Percentiles rank a stretch among this genome's conserved stretches.
phyloP scores from a whole-genome alignment of 2,888 invertebrate species.

The Norana najaformis region DNA sequence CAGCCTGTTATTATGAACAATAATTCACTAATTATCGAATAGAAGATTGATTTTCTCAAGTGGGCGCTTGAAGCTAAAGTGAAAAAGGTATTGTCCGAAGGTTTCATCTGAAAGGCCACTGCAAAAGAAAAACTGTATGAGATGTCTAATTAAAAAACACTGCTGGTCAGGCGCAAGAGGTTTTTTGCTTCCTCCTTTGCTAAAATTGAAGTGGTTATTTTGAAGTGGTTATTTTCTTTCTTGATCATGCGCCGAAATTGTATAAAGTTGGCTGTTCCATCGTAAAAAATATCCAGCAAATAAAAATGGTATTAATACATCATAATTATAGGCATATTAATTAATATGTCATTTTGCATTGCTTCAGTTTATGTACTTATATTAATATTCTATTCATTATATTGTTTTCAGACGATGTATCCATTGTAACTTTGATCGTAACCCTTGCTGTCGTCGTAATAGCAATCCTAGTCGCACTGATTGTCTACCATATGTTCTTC shows the following conservation, averaged over 20 bases:
- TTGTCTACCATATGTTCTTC: slow-evolving; percentile 1
- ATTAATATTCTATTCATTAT: too few species aligned
- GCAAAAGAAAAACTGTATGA: not conserved
- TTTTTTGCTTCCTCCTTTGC: not conserved
- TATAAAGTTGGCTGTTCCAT: too few species aligned
- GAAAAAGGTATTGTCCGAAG: not conserved
- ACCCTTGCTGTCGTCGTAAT: not conserved
- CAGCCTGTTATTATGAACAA: not conserved
- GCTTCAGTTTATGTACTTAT: too few species aligned
- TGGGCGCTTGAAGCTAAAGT: not conserved
- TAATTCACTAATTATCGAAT: not conserved
- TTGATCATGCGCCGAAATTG: not conserved
- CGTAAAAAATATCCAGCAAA: not conserved
- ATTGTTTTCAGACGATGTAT: slow-evolving; percentile 13
- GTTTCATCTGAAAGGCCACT: too few species aligned
- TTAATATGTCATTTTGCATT: not conserved
- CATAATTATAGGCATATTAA: not conserved
- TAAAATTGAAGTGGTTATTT: not conserved
- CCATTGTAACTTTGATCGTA: not conserved
- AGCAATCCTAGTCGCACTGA: not conserved
- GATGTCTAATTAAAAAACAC: not conserved
- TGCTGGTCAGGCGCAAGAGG: not conserved
- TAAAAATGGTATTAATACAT: too few species aligned
- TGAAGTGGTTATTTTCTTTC: too few species aligned
- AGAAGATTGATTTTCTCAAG: not conserved